Conservation (phyloP, 1,140 invertebrate genomes). For the Lepidostoma basale region DNA sequence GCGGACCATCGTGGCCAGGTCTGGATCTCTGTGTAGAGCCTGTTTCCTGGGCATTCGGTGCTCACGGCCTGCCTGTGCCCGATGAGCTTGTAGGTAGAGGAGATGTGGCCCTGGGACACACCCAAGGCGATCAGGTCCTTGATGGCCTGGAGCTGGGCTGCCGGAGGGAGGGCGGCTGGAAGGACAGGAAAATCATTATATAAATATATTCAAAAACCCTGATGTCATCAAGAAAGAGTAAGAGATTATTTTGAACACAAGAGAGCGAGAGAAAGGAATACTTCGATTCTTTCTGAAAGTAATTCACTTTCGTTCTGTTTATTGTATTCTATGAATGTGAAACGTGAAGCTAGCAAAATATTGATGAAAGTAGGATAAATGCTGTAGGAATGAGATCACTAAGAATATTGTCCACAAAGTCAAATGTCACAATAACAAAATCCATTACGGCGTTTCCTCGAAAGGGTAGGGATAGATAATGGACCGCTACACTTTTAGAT, state of each 20-base stretch:
- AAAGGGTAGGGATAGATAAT: too few species aligned
- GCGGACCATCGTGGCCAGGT: constrained; percentile 67
- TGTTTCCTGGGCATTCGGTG: constrained; percentile 73
- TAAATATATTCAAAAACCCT: background rate
- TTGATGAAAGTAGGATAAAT: too few species aligned
- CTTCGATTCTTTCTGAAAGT: too few species aligned
- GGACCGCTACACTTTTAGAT: too few species aligned
- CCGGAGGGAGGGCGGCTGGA: constrained; percentile 63
- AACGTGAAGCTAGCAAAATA: too few species aligned
- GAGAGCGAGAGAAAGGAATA: too few species aligned
- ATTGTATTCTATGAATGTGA: too few species aligned
- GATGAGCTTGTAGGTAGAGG: constrained; percentile 66
- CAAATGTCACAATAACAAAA: too few species aligned
- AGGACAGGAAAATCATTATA: constrained; percentile 40
- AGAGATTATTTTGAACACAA: background rate
- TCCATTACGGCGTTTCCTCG: too few species aligned
- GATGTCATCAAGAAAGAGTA: background rate
- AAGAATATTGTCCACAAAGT: too few species aligned
- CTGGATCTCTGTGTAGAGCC: constrained; percentile 67
- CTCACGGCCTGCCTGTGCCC: constrained; percentile 71
- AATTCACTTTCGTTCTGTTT: too few species aligned
- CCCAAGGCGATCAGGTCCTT: constrained; percentile 68
- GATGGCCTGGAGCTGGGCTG: constrained; percentile 65
- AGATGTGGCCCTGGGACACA: constrained; percentile 64
- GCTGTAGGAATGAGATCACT: too few species aligned